Conservation (phyloP, 2,797 vertebrate genomes). For the Muscicapa comitata region DNA sequence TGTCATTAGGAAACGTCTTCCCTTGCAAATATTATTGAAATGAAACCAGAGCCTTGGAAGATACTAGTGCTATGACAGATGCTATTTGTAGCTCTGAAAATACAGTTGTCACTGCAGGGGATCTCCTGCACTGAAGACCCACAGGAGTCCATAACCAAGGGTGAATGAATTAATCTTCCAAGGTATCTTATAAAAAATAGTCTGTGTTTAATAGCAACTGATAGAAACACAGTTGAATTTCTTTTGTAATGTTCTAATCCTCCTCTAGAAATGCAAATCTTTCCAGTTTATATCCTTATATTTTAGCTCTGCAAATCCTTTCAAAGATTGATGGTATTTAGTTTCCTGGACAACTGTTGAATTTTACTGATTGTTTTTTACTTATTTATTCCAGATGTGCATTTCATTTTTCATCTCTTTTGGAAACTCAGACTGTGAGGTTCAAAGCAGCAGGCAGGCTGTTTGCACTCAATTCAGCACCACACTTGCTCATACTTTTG, state of each 20-base stretch:
- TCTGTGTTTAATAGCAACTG: neutral
- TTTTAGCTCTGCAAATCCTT: neutral
- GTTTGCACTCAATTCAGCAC: neutral
- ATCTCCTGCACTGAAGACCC: slow-evolving; percentile 37
- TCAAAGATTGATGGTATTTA: neutral
- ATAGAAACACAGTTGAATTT: neutral
- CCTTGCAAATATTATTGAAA: slow-evolving; percentile 49
- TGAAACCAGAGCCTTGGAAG: slow-evolving; percentile 21
- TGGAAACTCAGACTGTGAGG: neutral
- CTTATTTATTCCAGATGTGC: neutral
- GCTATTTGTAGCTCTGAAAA: slow-evolving; percentile 53
- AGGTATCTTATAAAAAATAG: neutral
- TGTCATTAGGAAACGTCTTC: slow-evolving; percentile 51
- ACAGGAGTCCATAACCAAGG: slow-evolving; percentile 9
- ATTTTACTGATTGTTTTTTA: neutral
- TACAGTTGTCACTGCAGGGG: slow-evolving; percentile 52
- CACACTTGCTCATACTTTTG: fast-evolving
- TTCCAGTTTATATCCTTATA: neutral
- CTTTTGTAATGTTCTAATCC: neutral
- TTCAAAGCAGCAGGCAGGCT: neutral
- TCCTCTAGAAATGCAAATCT: neutral
- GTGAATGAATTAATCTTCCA: slow-evolving; percentile 20
- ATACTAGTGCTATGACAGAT: slow-evolving; percentile 30
- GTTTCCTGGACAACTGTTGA: neutral
- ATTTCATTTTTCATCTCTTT: neutral